Conservation (phyloP, 2,888 invertebrate species). For the Heliconius hortense region DNA sequence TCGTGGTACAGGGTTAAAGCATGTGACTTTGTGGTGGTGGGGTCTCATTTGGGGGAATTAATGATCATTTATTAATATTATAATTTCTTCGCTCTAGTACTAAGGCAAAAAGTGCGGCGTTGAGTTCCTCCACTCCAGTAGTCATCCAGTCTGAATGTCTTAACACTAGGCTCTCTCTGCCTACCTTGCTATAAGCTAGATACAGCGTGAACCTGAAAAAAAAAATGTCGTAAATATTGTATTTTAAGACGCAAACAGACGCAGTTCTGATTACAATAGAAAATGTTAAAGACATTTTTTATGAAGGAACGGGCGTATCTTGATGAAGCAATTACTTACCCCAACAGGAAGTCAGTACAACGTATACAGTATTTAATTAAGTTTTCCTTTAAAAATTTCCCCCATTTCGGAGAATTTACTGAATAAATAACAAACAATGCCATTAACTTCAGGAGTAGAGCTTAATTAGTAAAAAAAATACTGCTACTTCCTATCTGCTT, state of each 20-base stretch:
- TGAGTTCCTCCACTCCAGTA: background rate
- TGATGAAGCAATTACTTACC: slow-evolving; percentile 18
- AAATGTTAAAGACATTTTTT: slow-evolving; percentile 9
- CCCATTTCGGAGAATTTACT: slow-evolving; percentile 11
- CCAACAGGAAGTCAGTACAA: slow-evolving; percentile 17
- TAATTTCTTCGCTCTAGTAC: too few relatives aligned
- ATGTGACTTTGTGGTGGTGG: too few relatives aligned
- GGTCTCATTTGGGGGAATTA: too few relatives aligned
- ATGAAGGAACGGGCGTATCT: slow-evolving; percentile 4
- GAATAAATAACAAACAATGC: slow-evolving; percentile 21
- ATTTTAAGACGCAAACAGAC: background rate
- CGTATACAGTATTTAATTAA: slow-evolving; percentile 18
- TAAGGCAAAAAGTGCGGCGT: too few relatives aligned
- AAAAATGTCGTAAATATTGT: background rate
- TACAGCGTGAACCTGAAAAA: background rate
- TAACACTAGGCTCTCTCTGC: background rate
- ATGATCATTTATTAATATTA: too few relatives aligned
- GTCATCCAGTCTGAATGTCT: background rate
- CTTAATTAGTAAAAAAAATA: slow-evolving; percentile 26
- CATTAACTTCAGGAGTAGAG: slow-evolving; percentile 17
- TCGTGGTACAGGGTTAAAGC: too few relatives aligned
- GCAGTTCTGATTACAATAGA: background rate
- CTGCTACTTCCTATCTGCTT: background rate
- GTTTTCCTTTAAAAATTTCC: slow-evolving; percentile 10
- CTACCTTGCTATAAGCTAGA: background rate